These are phyloP conservation scores for Nymphicus hollandicus DNA, from an alignment of 2,113 vertebrate genomes.

Conservation along the genomic window DNA sequence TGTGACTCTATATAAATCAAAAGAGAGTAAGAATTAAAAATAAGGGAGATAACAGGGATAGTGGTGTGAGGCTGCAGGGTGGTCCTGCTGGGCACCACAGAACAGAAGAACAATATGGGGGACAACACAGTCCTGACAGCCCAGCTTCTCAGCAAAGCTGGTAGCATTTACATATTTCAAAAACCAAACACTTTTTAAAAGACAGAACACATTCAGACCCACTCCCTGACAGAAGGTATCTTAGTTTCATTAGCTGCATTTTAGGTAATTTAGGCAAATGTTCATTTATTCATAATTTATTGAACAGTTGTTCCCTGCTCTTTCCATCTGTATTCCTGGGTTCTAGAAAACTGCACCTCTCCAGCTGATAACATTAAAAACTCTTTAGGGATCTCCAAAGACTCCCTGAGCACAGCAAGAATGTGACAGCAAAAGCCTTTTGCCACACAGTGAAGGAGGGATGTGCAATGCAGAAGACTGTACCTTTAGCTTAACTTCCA, in stretches of 20 bases:
- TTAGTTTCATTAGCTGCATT: not conserved
- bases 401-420: not conserved
- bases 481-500: not conserved
- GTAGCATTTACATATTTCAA: not conserved
- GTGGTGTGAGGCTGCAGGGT: accelerated
- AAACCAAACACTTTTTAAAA: not conserved
- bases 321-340: not conserved
- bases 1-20: not conserved
- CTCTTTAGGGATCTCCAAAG: not conserved
- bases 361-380: not conserved
- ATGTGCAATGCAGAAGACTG: not conserved
- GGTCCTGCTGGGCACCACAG: accelerated
- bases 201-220: not conserved
- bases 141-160: not conserved
- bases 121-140: too few relatives aligned
- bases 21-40: not conserved
- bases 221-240: not conserved
- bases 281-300: not conserved
- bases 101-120: not conserved
- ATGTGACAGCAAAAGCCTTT: not conserved
- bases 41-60: not conserved
- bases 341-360: not conserved
- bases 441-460: not conserved
- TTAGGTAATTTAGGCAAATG: not conserved
- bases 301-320: not conserved